Evolutionary conservation across 2,888 invertebrate species (phyloP).

Genomic region (Drosophila picticornis): DNA sequence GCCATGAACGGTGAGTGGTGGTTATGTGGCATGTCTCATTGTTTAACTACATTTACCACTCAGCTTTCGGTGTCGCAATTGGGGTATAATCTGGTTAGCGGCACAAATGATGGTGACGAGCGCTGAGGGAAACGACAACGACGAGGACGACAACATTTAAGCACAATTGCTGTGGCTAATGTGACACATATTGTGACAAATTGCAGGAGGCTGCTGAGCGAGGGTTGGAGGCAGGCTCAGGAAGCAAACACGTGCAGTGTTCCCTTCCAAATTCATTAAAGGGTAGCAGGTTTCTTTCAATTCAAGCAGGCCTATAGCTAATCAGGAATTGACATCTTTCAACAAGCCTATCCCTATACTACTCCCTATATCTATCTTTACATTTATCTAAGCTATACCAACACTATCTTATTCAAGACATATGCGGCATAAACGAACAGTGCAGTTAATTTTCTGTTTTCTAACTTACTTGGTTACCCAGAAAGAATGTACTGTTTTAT

Average conservation of each 20-base stretch:
- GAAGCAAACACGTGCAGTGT: constrained; percentile 65
- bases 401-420: too few species aligned
- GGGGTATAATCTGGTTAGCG: constrained; percentile 78
- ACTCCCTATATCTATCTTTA: neutral
- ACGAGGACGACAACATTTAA: constrained; percentile 66
- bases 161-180: constrained; percentile 85
- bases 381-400: neutral
- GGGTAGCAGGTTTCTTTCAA: constrained; percentile 8
- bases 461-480: neutral
- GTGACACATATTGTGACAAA: constrained; percentile 86
- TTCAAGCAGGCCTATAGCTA: neutral
- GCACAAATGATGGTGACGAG: constrained; percentile 65
- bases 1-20: constrained; percentile 26
- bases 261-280: constrained; percentile 41
- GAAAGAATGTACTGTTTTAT: neutral
- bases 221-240: constrained; percentile 14
- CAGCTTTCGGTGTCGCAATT: constrained; percentile 68
- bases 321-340: neutral
- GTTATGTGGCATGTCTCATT: constrained; percentile 36
- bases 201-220: constrained; percentile 74
- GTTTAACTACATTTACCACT: constrained; percentile 58
- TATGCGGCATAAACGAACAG: neutral
- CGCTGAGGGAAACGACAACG: constrained; percentile 23
- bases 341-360: neutral
- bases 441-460: neutral